Evolutionary conservation across 2,113 vertebrate genomes (phyloP), one percentile per base, ranked within the genome.

Genomic region (Cyprinus carpio): DNA sequence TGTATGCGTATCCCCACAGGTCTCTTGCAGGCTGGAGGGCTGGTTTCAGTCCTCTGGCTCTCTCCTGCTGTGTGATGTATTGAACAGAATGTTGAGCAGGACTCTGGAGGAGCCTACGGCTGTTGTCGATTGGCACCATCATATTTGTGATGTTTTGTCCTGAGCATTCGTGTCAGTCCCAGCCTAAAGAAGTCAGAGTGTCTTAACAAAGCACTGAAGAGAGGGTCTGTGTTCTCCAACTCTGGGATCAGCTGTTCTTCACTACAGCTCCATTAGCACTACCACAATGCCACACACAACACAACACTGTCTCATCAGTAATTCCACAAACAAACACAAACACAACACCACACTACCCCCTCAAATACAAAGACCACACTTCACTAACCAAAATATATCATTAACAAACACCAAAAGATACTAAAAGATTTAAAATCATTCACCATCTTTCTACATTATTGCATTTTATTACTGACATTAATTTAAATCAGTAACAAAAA

Each of bases 211-310:
- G 84, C 15, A 67, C 86, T 81, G 76, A 34, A 56, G 40, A n/a
- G 80, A 75, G 43, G 77, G 87, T 62, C 87, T 87, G 84, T 81
- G 75, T 77, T 88, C 31, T 79, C 89, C 84, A 31, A 71, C 76
- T 85, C 88, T 88, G 89, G 82, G 89, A 92, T 93, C 90, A 91
- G 90, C 90, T 91, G 90, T 79, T 90, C 86, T 29, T 58, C 86
- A 72, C 62, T 87, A 83, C 87, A 84, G 86, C 9, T 85, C 89
- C 86, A 93, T 93, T 92, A 92, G 82, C 91, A 90, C 90, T 86
- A 18, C 64, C 74, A 78, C 74, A 43, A 43, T 72, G 56, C 54
- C 49, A 49, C 72, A 79, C 72, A 81, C 69, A 69, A 56, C 18
- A n/a, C n/a, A n/a, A n/a, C n/a, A n/a, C n/a, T n/a, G n/a, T n/a